A percentile compares a stretch with the other conserved stretches of the same genome.
These are phyloP conservation scores for Limnephilus rhombicus DNA, from an alignment of 2,888 invertebrate species.

Conservation along the genomic window DNA sequence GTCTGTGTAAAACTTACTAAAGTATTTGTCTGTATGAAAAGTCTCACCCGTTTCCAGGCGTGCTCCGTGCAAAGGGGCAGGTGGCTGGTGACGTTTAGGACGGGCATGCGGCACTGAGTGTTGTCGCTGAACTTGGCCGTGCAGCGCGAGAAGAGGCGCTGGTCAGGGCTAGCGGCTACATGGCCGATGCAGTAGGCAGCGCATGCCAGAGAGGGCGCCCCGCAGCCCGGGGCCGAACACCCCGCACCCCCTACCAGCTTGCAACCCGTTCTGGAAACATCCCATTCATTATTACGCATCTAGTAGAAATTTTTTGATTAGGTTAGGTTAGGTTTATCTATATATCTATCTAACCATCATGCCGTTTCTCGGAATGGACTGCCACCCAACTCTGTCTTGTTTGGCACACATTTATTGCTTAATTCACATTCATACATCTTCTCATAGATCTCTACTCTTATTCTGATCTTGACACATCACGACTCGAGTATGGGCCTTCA, in stretches of 20 bases:
- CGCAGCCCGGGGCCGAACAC: conserved; percentile 68
- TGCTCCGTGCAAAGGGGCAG: conserved; percentile 92
- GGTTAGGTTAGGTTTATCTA: background rate
- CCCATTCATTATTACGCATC: background rate
- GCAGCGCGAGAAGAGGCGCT: conserved; percentile 81
- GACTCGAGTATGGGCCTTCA: no score
- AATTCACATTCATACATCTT: no score
- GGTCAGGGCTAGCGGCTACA: conserved; percentile 90
- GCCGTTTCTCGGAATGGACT: no score
- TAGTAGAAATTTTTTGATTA: background rate
- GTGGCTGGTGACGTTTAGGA: conserved; percentile 76
- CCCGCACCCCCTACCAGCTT: conserved; percentile 45
- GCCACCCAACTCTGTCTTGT: no score
- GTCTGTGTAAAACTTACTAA: no score
- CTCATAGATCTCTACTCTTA: no score
- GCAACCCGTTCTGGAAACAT: conserved; percentile 38
- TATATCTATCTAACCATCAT: no score
- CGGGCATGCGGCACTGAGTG: conserved; percentile 74
- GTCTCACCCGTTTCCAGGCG: conserved; percentile 85
- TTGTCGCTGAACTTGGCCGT: conserved; percentile 77
- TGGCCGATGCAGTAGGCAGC: conserved; percentile 90
- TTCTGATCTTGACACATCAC: no score
- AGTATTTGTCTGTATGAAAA: background rate
- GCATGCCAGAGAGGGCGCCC: conserved; percentile 81
- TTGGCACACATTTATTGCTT: no score